Conservation (phyloP, 2,888 invertebrate species). For the Encarsia formosa region DNA sequence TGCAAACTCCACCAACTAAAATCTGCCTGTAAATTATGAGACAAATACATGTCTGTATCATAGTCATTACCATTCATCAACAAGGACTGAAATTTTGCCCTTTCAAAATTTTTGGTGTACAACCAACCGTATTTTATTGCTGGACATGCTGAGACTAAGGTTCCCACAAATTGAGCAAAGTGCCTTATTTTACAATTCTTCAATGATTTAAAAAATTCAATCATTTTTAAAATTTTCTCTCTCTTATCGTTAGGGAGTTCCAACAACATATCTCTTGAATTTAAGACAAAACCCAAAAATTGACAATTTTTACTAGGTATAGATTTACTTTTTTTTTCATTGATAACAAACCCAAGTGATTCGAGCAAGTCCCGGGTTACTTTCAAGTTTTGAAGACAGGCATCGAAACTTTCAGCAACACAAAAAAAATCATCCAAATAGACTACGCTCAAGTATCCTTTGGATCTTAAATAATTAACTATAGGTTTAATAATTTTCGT, state of each 20-base stretch:
- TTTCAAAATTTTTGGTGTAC: slow-evolving; percentile 19
- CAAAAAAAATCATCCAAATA: slow-evolving; percentile 28
- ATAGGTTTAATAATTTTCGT: slow-evolving; percentile 25
- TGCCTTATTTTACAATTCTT: slow-evolving; percentile 5
- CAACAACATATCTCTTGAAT: slow-evolving; percentile 13
- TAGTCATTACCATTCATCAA: slow-evolving; percentile 11
- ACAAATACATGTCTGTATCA: slow-evolving; percentile 15
- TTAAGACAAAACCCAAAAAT: slow-evolving; percentile 21
- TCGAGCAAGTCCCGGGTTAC: slow-evolving; percentile 4
- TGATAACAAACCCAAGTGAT: slow-evolving; percentile 20
- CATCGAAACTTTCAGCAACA: slow-evolving; percentile 5
- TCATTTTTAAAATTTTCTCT: not conserved
- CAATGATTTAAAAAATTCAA: not conserved
- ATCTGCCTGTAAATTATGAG: slow-evolving; percentile 5
- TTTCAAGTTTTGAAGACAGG: not conserved
- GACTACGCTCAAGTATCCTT: not conserved
- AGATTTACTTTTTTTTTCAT: slow-evolving; percentile 16
- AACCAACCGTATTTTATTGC: slow-evolving; percentile 17
- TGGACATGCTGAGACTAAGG: slow-evolving; percentile 16
- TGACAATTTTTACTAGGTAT: slow-evolving; percentile 2
- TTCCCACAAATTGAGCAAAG: slow-evolving; percentile 22
- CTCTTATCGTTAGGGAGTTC: not conserved
- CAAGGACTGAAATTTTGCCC: slow-evolving; percentile 14
- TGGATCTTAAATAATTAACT: slow-evolving; percentile 1
- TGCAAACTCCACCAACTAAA: slow-evolving; percentile 24